Conservation (phyloP, 2,113 vertebrate genomes). For the Phainopepla nitens region DNA sequence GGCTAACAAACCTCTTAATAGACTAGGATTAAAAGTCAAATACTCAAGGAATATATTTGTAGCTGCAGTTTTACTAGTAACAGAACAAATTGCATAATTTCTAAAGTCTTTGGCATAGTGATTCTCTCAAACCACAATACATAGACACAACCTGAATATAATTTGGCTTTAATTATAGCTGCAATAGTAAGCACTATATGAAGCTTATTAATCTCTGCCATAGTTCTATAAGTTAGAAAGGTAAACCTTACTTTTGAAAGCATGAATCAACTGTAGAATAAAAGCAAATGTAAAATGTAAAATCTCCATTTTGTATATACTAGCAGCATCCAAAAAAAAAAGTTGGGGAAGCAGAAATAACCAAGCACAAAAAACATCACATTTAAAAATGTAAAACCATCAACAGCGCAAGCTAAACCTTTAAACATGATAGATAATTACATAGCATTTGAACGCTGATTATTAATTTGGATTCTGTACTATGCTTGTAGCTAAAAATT, state of each 20-base stretch:
- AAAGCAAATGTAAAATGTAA: neutral
- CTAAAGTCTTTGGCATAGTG: neutral
- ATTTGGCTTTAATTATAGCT: neutral
- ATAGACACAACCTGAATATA: neutral
- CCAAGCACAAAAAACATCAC: neutral
- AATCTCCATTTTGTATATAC: neutral
- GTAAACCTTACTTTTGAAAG: neutral
- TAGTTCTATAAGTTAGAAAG: neutral
- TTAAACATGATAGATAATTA: conserved; percentile 10
- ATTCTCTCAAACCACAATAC: neutral
- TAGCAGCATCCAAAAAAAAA: neutral
- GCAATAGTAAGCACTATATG: neutral
- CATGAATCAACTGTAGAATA: neutral
- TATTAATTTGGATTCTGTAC: conserved; percentile 27
- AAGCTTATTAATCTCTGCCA: neutral
- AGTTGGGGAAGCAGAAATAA: neutral
- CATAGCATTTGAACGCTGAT: conserved; percentile 20
- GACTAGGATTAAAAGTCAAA: neutral
- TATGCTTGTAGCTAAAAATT: neutral
- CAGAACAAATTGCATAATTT: neutral
- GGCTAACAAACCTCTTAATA: neutral
- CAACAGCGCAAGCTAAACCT: neutral
- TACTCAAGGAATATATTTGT: neutral
- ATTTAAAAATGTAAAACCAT: neutral
- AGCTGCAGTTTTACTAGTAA: neutral